Evolutionary conservation across 1,140 invertebrate genomes (phyloP).

Genomic region (Laupala kohalensis): DNA sequence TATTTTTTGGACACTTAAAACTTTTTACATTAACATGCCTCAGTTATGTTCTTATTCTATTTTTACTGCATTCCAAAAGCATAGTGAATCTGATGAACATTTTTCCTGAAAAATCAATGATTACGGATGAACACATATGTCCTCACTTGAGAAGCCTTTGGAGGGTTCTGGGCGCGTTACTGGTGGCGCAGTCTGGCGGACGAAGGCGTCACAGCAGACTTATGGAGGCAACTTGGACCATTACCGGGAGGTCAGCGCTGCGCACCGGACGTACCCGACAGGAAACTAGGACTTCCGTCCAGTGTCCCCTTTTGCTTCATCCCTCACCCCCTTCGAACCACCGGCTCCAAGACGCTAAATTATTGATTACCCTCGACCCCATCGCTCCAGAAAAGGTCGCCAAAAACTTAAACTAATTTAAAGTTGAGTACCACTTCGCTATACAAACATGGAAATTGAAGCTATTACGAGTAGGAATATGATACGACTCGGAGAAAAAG

Average conservation of each 20-base stretch:
- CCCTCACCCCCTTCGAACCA: too few relatives aligned
- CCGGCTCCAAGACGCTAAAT: neutral
- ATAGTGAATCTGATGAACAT: too few relatives aligned
- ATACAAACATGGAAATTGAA: neutral
- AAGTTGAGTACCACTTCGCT: neutral
- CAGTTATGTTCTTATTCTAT: too few relatives aligned
- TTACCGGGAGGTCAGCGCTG: neutral
- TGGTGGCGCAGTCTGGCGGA: neutral
- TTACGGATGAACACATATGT: too few relatives aligned
- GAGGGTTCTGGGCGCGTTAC: neutral
- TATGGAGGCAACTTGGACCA: neutral
- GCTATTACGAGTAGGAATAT: neutral
- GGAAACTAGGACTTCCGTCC: neutral
- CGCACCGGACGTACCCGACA: neutral
- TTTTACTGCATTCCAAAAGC: too few relatives aligned
- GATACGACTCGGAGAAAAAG: neutral
- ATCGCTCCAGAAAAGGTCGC: neutral
- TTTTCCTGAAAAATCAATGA: too few relatives aligned
- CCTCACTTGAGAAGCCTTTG: too few relatives aligned
- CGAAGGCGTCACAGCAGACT: neutral
- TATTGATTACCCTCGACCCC: neutral
- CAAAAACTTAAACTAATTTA: neutral
- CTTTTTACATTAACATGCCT: too few relatives aligned
- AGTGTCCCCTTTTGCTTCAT: neutral
- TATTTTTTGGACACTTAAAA: too few relatives aligned